Base-by-base conservation (phyloP, 53 echinoderm and acorn worm species). In the Luidia sarsii region DNA sequence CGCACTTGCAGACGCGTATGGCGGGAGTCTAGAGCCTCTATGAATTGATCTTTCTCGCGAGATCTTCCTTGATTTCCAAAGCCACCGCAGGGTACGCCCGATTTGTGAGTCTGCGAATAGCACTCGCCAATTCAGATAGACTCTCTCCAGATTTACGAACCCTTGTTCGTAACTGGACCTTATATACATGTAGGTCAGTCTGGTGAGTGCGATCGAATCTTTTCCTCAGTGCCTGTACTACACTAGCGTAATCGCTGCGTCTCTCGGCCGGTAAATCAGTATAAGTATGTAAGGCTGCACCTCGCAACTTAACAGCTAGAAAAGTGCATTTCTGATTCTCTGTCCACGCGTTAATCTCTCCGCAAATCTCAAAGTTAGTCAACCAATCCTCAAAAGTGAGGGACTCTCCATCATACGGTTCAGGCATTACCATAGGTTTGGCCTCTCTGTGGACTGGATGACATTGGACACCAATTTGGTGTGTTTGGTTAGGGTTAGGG, bases 21-120 rank as follows among this genome's bases (percentile, higher is more conserved):
- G 18, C 68, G 49, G 15, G 68, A 49, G 28, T 68, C 68, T 29
- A 68, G 48, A 19, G 68, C 68, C 15, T 68, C 49, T 13, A 68
- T 21, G 25, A 68, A 68, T 30, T 68, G 49, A 68, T 48, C 68
- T 48, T 68, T n/a, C n/a, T 68, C 0, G 68, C 68, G 27, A 68
- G n/a, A 24, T 68, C 68, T 22, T 68, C 68, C 45, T 30, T 19
- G 10, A 68, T 28, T 4, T 1, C 28, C 2, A 23, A 11, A 15
- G 68, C 29, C 24, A 68, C 27, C 1, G 45, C 19, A 46, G 68
- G 68, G 46, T 68, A 68, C 27, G 68, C 68, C 18, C 68, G 30
- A 27, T 68, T 68, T 23, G 68, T 68, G 27, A 68, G 48, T 32
- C 68, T 46, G 22, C 68, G 68, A 16, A 68, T 49, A 1, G 68